Evolutionary conservation across 2,888 invertebrate genomes (phyloP), one percentile per base, ranked within the genome.

Genomic region (Cataglyphis altisquamis): DNA sequence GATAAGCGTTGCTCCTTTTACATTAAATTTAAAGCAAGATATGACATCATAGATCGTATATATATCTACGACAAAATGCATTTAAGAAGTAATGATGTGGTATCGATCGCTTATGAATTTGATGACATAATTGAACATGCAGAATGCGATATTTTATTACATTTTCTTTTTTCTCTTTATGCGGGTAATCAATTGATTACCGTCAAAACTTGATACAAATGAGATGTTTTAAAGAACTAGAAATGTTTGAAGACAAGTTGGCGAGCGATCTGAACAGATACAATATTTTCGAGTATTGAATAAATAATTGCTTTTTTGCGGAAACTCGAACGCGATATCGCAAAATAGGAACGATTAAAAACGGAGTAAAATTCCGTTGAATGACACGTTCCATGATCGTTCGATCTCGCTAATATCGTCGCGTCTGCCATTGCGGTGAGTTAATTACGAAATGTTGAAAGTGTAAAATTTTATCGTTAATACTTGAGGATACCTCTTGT

Each of bases 381-480:
- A 64, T 45, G 52, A 36, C 36, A 52, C 70, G 39, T 82, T 80
- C 68, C 62, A 74, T 82, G 82, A 25, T 82, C 84, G 36, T 68
- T 68, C 78, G 36, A 32, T 83, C 70, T 78, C 70, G 48, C 75
- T 39, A 78, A 82, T 86, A 70, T 86, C 48, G 81, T 84, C 86
- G 88, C 86, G 86, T 88, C 88, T 86, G 81, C 83, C 88, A 83
- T 86, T 48, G 78, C 81, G 78, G 74, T 81, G 73, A 84, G 62
- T 86, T 88, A 82, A 57, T 52, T 82, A 80, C 67, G 73, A 86
- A 87, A 90, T 88, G 90, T 90, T 90, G 89, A 90, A 90, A 90
- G 86, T 90, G 89, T 89, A 84, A 89, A 90, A 90, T 90, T 90
- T 88, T 90, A 90, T 90, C 89, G 90, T 90, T 88, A 89, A 89